A percentile compares a stretch with the other conserved stretches of the same genome.
Evolutionary conservation across 2,888 invertebrate species (phyloP).

Genomic region (Sarcophaga rosellei): DNA sequence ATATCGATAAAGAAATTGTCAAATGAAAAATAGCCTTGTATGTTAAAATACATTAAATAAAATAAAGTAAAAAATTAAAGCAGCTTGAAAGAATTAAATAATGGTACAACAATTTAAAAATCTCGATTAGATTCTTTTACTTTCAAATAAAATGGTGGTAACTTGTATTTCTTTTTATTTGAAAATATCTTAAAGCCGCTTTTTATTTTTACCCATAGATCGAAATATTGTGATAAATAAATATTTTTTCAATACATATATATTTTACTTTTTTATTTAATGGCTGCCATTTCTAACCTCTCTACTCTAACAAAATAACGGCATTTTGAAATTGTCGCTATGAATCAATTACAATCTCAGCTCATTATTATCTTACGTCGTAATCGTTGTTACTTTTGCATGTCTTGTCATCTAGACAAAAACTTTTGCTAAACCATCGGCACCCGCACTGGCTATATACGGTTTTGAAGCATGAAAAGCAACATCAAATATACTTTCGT

Average conservation of each 20-base stretch:
- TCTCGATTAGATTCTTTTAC: too few species aligned
- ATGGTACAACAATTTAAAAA: too few species aligned
- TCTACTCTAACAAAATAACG: constrained; percentile 62
- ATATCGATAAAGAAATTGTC: constrained; percentile 12
- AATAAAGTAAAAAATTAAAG: too few species aligned
- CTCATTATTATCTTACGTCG: constrained; percentile 64
- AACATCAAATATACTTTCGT: constrained; percentile 99
- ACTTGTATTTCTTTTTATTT: neutral
- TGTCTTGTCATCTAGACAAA: constrained; percentile 86
- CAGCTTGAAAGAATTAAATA: too few species aligned
- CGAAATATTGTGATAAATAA: constrained; percentile 37
- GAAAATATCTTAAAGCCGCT: constrained; percentile 39
- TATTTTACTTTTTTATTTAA: constrained; percentile 41
- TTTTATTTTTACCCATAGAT: constrained; percentile 31
- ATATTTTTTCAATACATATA: constrained; percentile 49
- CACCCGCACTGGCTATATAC: constrained; percentile 99
- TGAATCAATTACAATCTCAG: constrained; percentile 56
- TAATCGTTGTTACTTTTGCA: constrained; percentile 62
- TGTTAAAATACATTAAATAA: too few species aligned
- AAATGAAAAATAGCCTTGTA: neutral
- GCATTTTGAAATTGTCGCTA: constrained; percentile 53
- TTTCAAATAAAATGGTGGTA: too few species aligned
- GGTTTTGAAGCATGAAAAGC: constrained; percentile 99
- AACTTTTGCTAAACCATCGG: constrained; percentile 99
- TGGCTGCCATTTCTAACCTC: constrained; percentile 61